phyloP scores from a whole-genome alignment of 2,797 vertebrate species.

The Coluber constrictor region DNA sequence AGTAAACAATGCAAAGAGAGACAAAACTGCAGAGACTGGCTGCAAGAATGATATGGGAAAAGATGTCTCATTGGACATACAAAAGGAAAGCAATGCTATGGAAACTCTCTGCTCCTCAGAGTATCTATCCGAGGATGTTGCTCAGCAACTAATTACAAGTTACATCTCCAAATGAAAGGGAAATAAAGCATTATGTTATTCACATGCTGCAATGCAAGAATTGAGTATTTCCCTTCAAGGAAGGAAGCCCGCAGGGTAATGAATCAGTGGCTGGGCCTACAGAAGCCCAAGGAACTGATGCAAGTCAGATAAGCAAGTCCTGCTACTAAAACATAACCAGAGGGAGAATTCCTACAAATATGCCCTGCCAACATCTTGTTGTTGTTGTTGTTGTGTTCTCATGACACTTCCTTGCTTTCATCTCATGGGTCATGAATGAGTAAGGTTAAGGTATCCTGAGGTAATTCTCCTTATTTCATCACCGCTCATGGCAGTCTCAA shows the following conservation, averaged over 20 bases:
- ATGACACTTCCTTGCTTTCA: background rate
- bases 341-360: background rate
- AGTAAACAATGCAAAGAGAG: background rate
- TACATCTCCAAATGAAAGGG: background rate
- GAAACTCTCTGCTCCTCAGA: background rate
- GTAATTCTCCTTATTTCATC: background rate
- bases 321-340: background rate
- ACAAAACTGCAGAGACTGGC: background rate
- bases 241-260: background rate
- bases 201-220: background rate
- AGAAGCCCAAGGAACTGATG: background rate
- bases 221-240: background rate
- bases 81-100: background rate
- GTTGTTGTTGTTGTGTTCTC: background rate
- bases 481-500: background rate
- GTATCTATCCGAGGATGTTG: background rate
- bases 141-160: background rate
- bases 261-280: background rate
- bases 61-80: background rate
- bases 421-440: background rate
- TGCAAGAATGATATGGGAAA: background rate
- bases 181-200: background rate
- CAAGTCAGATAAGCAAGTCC: background rate
- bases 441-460: background rate
- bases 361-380: background rate